Percentiles rank a stretch among this genome's conserved stretches.
Conservation (phyloP, 1,140 invertebrate species). For the Drosophila lacertosa region DNA sequence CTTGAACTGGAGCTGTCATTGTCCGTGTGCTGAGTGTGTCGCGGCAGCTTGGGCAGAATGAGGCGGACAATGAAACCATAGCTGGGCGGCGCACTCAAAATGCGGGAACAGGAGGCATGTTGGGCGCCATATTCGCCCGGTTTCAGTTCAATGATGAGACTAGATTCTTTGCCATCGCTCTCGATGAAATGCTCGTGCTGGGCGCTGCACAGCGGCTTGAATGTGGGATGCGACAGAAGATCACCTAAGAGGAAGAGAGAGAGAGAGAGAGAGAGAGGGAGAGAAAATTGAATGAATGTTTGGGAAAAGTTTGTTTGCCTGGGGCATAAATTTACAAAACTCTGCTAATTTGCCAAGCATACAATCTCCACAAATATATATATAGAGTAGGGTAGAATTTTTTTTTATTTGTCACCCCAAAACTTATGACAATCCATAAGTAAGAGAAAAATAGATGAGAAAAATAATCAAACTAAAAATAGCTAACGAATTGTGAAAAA, state of each 20-base stretch:
- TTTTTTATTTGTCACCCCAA: not conserved
- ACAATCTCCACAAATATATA: slow-evolving; percentile 2
- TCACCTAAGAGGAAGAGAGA: slow-evolving; percentile 57
- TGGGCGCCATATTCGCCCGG: slow-evolving; percentile 55
- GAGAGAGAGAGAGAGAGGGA: not conserved
- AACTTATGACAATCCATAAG: not conserved
- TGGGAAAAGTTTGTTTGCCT: slow-evolving; percentile 24
- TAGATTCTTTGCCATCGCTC: slow-evolving; percentile 81
- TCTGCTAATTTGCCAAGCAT: slow-evolving; percentile 45
- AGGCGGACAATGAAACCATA: slow-evolving; percentile 82
- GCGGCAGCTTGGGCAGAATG: slow-evolving; percentile 72
- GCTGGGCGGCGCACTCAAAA: slow-evolving; percentile 69
- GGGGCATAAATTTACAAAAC: slow-evolving; percentile 47
- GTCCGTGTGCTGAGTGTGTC: slow-evolving; percentile 47
- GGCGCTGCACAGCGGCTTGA: slow-evolving; percentile 74
- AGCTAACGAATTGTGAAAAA: not conserved
- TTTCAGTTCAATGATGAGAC: slow-evolving; percentile 80
- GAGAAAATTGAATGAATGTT: not conserved
- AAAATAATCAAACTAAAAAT: slow-evolving; percentile 21
- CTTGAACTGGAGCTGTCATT: slow-evolving; percentile 19
- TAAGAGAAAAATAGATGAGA: not conserved
- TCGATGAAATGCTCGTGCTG: slow-evolving; percentile 82
- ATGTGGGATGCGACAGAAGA: slow-evolving; percentile 65
- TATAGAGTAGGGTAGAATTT: not conserved
- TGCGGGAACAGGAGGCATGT: slow-evolving; percentile 68